Percentiles rank a stretch among this genome's conserved stretches.
These are phyloP conservation scores for Papilio helenus DNA, from an alignment of 1,140 invertebrate species.

Conservation along the genomic window DNA sequence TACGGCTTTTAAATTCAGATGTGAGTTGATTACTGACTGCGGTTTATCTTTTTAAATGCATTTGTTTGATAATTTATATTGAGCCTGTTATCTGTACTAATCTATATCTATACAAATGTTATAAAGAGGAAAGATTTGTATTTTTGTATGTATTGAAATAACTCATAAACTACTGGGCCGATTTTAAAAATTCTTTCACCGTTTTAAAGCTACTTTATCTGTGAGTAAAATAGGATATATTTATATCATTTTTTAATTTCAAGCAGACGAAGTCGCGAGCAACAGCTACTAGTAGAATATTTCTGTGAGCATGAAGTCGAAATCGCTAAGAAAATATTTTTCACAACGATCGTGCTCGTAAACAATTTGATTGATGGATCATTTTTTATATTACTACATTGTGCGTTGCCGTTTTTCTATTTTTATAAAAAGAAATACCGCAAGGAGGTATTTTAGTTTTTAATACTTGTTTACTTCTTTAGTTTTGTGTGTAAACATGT, in stretches of 20 bases:
- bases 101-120: too few relatives aligned
- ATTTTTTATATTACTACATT: background rate
- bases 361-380: background rate
- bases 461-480: conserved; percentile 45
- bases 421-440: background rate
- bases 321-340: background rate
- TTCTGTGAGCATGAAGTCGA: background rate
- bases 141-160: too few relatives aligned
- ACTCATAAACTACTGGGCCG: too few relatives aligned
- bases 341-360: background rate
- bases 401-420: background rate
- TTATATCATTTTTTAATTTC: too few relatives aligned
- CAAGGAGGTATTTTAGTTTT: conserved; percentile 32
- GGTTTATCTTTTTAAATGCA: conserved; percentile 17
- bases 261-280: too few relatives aligned
- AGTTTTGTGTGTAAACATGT: conserved; percentile 39
- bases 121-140: too few relatives aligned
- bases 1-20: conserved; percentile 47
- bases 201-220: too few relatives aligned
- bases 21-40: conserved; percentile 53
- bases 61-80: conserved; percentile 32
- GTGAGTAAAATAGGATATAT: too few relatives aligned
- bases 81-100: too few relatives aligned
- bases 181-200: too few relatives aligned
- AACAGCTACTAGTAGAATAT: background rate